Evolutionary conservation across 2,888 invertebrate genomes (phyloP), one percentile per base, ranked within the genome.

Genomic region (Heteropelma amictum): DNA sequence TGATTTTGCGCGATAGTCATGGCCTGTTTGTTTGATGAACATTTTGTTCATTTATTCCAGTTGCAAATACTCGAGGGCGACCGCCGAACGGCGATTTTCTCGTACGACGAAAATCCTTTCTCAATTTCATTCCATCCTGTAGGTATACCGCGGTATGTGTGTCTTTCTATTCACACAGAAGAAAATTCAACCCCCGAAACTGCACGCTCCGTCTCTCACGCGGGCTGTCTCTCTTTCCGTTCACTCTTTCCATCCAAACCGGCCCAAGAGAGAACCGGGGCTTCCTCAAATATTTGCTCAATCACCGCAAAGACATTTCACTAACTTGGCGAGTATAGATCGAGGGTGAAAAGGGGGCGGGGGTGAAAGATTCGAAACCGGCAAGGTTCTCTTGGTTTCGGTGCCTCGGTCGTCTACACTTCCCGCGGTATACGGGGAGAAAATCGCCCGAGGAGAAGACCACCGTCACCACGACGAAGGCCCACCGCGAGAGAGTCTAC

Each of bases 241-340:
- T 67, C 23, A 17, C 53, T 60, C 65, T 63, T 42, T 45, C 64
- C 60, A 60, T 56, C 19, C 28, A 35, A 33, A 60, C 60, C 65
- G 54, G 77, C 73, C 77, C 77, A 70, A 56, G 51, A 60, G 68
- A 58, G 68, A 78, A 70, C 56, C 63, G 49, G 63, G 58, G 71
- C 71, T 76, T 76, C 71, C 76, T 72, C 76, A 76, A 76, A 76
- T 88, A 89, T 89, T 89, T 88, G 87, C 86, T 83, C 87, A 87
- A 88, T 88, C 88, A 87, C 88, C 85, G 84, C 86, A 84, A 86
- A 87, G 87, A 88, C 87, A 86, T 88, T 87, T 83, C 84, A 81
- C 84, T 84, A 84, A 86, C 84, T 88, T 83, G 84, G 80, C 81
- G 80, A 82, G 81, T 81, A 81, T 79, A 77, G 83, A 85, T 86